Evolutionary conservation across 2,797 vertebrate genomes (phyloP), one percentile per base, ranked within the genome.

Genomic region (Microcaecilia unicolor): DNA sequence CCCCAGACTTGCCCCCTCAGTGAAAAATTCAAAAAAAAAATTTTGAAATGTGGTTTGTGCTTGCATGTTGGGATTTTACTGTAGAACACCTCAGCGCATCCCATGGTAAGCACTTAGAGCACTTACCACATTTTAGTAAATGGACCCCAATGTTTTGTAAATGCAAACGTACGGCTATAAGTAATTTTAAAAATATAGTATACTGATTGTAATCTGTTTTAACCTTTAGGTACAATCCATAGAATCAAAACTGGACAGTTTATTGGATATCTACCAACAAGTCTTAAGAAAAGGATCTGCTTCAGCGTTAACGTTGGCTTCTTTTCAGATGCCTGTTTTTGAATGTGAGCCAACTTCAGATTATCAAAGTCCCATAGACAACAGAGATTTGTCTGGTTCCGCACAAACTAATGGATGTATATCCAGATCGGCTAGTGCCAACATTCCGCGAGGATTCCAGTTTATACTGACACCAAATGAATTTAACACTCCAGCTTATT

Each of bases 331-430:
- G 67, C 94, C 93, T 2, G 61, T 90, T 34, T 94, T 95, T 4
- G 92, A 97, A 73, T 83, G 91, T 72, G 93, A 97, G 55, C 93
- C 94, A 71, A 96, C 94, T 10, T 97, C 93, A 4, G 92, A 94
- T 74, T 96, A 94, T 72, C 88, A 90, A 61, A 91, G 89, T 51
- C 80, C 92, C 0, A 80, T 88, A 32, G 90, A 92, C 34, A 84
- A 83, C 70, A 95, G 91, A 67, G 93, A 97, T 44, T 60, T 87
- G 40, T 84, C 89, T 34, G 79, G 59, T 61, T 93, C 92, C 15
- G 78, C 86, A 22, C 92, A 91, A 55, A 76, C 80, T 15, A 88
- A 86, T 48, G 74, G 86, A 55, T 76, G 84, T 70, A 57, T 84
- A 37, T 70, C 88, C 46, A 80, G 87, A 61, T 88, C 92, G 29